A percentile compares a stretch with the other conserved stretches of the same genome.
These are phyloP conservation scores for Sinella curviseta DNA, from an alignment of 1,140 invertebrate species.

Conservation along the genomic window DNA sequence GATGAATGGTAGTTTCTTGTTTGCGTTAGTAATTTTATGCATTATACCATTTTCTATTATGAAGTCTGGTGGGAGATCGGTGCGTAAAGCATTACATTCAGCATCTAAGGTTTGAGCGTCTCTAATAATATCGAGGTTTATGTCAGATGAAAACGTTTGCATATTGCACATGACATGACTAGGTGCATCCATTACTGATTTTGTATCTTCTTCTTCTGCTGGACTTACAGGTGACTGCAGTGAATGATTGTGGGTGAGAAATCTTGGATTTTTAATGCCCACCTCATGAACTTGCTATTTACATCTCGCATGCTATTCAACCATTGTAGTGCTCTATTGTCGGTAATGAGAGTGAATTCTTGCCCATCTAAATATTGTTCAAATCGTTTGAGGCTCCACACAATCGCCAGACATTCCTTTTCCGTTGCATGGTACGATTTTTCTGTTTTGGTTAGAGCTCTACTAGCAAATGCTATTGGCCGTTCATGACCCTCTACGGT, in stretches of 20 bases:
- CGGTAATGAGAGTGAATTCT: too few species aligned
- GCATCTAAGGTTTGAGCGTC: background rate
- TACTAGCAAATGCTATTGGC: background rate
- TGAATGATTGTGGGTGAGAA: background rate
- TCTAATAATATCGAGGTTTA: background rate
- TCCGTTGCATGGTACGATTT: background rate
- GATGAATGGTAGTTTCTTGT: slow-evolving; percentile 22
- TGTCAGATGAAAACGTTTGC: background rate
- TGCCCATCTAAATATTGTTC: too few species aligned
- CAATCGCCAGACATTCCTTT: background rate
- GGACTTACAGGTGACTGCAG: background rate
- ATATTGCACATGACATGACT: too few species aligned
- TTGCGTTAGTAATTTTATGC: background rate
- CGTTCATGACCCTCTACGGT: background rate
- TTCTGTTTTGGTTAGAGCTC: background rate
- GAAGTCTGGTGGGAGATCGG: background rate
- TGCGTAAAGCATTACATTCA: background rate
- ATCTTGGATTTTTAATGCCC: too few species aligned
- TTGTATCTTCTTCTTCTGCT: background rate
- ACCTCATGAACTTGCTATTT: too few species aligned
- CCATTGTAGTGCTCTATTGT: background rate
- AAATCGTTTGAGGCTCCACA: background rate
- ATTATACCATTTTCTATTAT: background rate
- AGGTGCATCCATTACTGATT: background rate
- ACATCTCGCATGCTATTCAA: background rate